Base-by-base conservation (phyloP, 2,797 vertebrate genomes). In the Lepus townsendii region DNA sequence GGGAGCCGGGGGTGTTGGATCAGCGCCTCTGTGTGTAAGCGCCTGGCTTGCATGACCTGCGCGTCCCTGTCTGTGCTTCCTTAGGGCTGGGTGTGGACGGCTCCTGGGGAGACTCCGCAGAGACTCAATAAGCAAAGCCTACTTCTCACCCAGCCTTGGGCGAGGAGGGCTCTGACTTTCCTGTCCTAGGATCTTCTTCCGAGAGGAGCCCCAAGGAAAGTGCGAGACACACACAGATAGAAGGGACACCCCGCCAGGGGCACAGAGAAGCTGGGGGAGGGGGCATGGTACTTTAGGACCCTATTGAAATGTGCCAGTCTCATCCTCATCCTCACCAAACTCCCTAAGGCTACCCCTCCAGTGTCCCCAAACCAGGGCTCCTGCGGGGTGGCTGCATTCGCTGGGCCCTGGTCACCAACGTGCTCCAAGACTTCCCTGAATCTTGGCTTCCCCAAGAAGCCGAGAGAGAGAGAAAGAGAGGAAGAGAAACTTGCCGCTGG, bases 151-250 rank as follows among this genome's bases (percentile, higher is more conserved):
- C 22, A 57, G 75, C 32, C 57, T 66, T 66, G n/a, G 71, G 14
- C 22, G 65, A 92, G 52, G 16, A 78, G 17, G 50, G 5, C 3
- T 82, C 79, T 83, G 0, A 62, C 24, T 78, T 50, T 17, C 35
- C 65, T 80, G 5, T 63, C 38, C 85, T 32, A 86, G 69, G 22
- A 13, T 80, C 52, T 90, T 62, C 13, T 13, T 26, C 52, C 68
- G 47, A 66, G 30, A 72, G 26, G 86, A 42, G 30, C 76, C 71
- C n/a, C 76, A 57, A 57, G 84, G 80, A 86, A 91, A 83, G 57
- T 30, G 2, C 2, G 13, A 72, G 52, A 91, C 65, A 66, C 32
- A 32, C 8, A 54, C 0, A 7, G 63, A 47, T 2, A 30, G 47
- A 32, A 26, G n/a, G 50, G 32, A 83, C 32, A 57, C 60, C 66